A percentile compares a stretch with the other conserved stretches of the same genome.
phyloP scores from a whole-genome alignment of 2,888 invertebrate species.

The Barypeithes pellucidus region DNA sequence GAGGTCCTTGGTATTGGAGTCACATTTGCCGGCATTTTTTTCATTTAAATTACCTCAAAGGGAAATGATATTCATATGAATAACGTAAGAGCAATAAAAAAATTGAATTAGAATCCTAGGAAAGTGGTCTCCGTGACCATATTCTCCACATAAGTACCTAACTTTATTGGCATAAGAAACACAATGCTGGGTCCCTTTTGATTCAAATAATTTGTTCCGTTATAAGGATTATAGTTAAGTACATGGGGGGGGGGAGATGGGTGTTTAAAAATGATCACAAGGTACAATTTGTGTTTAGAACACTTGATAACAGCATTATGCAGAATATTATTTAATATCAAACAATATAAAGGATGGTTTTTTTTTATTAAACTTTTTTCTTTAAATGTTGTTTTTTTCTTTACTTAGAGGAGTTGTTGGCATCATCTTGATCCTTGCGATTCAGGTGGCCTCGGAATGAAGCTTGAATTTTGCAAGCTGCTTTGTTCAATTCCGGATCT shows the following conservation, averaged over 20 bases:
- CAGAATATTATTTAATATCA: conserved; percentile 53
- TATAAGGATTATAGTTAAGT: not conserved
- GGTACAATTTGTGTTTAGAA: conserved; percentile 55
- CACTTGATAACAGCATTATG: conserved; percentile 54
- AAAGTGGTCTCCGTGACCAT: too few species aligned
- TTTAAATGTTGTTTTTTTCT: conserved; percentile 9
- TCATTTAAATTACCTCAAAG: too few species aligned
- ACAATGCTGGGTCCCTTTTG: conserved; percentile 15
- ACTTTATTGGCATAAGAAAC: conserved; percentile 19
- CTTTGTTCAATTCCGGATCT: conserved; percentile 91
- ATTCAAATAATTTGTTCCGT: not conserved
- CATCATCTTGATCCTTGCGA: conserved; percentile 78
- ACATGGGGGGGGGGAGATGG: conserved; percentile 8
- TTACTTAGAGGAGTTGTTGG: conserved; percentile 45
- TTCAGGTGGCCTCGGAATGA: conserved; percentile 93
- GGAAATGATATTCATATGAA: too few species aligned
- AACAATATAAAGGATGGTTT: conserved; percentile 45
- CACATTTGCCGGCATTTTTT: too few species aligned
- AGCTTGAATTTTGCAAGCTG: conserved; percentile 93
- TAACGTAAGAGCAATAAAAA: too few species aligned
- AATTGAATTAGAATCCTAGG: too few species aligned
- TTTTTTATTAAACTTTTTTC: conserved; percentile 20
- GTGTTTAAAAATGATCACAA: conserved; percentile 57
- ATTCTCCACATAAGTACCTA: too few species aligned
- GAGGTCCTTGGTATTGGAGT: too few species aligned